Conservation (phyloP, 1,140 invertebrate genomes). For the Tetramorium alpestre region DNA sequence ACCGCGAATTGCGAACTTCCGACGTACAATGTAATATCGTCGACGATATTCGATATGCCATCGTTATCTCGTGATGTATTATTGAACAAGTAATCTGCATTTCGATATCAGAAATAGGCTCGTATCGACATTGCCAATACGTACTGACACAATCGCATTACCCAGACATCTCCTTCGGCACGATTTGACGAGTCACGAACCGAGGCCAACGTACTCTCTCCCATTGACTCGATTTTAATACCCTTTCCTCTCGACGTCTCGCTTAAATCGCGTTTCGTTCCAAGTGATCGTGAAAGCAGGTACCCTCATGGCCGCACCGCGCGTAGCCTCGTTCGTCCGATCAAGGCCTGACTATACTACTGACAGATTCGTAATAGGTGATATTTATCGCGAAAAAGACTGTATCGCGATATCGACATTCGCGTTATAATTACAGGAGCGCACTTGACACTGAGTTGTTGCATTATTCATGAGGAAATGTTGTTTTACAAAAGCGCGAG, state of each 20-base stretch:
- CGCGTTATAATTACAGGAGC: not conserved
- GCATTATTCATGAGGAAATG: conserved; percentile 1
- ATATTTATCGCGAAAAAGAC: not conserved
- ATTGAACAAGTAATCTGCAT: not conserved
- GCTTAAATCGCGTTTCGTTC: not conserved
- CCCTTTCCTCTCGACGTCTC: not conserved
- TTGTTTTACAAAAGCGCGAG: not conserved
- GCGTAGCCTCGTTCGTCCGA: conserved; percentile 56
- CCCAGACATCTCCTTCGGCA: not conserved
- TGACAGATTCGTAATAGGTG: not conserved
- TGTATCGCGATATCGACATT: not conserved
- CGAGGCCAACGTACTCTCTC: not conserved
- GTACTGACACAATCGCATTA: not conserved
- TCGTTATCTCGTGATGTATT: not conserved
- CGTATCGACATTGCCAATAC: not conserved
- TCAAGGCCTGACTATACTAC: conserved; percentile 59
- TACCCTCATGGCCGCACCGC: conserved; percentile 59
- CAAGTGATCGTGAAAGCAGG: conserved; percentile 51
- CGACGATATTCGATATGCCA: not conserved
- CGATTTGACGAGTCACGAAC: not conserved
- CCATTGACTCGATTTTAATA: not conserved
- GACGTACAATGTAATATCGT: not conserved
- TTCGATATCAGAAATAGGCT: not conserved
- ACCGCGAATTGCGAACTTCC: not conserved
- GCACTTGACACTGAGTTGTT: not conserved